Evolutionary conservation across 2,113 vertebrate genomes (phyloP).

Genomic region (Sylvietta virens): DNA sequence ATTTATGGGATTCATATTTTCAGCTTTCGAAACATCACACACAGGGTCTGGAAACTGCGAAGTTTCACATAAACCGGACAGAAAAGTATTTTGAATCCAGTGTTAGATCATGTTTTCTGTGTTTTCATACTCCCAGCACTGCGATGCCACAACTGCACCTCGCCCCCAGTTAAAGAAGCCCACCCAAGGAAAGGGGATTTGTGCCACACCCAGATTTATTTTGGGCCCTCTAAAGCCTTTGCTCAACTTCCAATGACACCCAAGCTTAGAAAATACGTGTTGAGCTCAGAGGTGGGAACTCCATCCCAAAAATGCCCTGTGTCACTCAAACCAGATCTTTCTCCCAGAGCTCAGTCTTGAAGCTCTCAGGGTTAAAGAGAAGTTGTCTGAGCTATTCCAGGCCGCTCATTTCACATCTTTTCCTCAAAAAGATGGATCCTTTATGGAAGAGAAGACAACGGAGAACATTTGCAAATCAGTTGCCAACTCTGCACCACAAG

Average conservation of each 20-base stretch:
- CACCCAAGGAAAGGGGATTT: background rate
- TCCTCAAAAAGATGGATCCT: background rate
- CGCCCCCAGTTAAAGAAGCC: background rate
- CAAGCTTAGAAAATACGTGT: background rate
- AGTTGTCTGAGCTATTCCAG: background rate
- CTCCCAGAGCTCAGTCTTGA: background rate
- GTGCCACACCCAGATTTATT: background rate
- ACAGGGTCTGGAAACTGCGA: background rate
- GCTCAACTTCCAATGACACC: background rate
- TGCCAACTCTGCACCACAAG: background rate
- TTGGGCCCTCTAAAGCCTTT: background rate
- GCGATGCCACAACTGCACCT: background rate
- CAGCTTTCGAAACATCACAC: background rate
- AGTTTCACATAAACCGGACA: background rate
- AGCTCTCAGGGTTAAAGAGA: background rate
- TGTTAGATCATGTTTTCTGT: background rate
- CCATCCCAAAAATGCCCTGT: background rate
- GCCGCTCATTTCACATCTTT: background rate
- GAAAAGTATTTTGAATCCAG: background rate
- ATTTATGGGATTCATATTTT: slow-evolving; percentile 9
- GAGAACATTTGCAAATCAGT: background rate
- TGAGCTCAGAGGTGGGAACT: background rate
- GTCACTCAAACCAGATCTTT: background rate
- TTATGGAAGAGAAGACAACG: background rate
- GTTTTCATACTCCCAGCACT: background rate